Evolutionary conservation across 1,140 invertebrate species (phyloP).

Genomic region (Drosophila watanabei): DNA sequence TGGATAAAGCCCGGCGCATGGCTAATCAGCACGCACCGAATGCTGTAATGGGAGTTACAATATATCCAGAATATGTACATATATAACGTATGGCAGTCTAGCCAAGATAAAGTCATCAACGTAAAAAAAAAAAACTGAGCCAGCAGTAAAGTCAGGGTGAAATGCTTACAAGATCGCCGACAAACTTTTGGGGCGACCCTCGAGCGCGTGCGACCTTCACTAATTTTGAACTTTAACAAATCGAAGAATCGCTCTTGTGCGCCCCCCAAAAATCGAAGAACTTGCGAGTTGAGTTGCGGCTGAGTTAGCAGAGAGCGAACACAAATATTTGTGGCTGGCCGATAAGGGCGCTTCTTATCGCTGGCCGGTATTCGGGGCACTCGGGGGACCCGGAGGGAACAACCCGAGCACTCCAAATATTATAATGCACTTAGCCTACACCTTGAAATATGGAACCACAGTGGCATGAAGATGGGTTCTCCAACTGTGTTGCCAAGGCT

Average conservation of each 20-base stretch:
- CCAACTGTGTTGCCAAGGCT: constrained; percentile 2
- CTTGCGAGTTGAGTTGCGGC: neutral
- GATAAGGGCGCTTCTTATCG: constrained; percentile 43
- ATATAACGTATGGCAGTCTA: neutral
- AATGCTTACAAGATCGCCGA: constrained; percentile 22
- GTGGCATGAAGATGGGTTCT: constrained; percentile 1
- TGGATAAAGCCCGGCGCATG: constrained; percentile 43
- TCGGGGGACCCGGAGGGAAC: neutral
- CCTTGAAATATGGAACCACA: constrained; percentile 36
- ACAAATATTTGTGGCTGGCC: constrained; percentile 51
- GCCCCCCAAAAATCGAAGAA: constrained; percentile 10
- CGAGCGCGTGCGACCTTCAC: constrained; percentile 52
- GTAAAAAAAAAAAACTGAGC: constrained; percentile 52
- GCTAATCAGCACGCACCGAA: constrained; percentile 67
- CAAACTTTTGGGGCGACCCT: constrained; percentile 38
- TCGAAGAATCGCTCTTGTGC: constrained; percentile 20
- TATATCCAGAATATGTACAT: neutral
- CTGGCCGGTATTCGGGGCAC: neutral
- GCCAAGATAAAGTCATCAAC: constrained; percentile 19
- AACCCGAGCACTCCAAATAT: constrained; percentile 40
- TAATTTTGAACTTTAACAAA: constrained; percentile 44
- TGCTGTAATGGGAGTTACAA: constrained; percentile 16
- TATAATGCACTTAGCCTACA: constrained; percentile 59
- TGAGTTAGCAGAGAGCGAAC: constrained; percentile 18
- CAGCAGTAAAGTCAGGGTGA: constrained; percentile 35